Evolutionary conservation across 2,888 invertebrate genomes (phyloP), one percentile per base, ranked within the genome.

Genomic region (Troilus luridus): DNA sequence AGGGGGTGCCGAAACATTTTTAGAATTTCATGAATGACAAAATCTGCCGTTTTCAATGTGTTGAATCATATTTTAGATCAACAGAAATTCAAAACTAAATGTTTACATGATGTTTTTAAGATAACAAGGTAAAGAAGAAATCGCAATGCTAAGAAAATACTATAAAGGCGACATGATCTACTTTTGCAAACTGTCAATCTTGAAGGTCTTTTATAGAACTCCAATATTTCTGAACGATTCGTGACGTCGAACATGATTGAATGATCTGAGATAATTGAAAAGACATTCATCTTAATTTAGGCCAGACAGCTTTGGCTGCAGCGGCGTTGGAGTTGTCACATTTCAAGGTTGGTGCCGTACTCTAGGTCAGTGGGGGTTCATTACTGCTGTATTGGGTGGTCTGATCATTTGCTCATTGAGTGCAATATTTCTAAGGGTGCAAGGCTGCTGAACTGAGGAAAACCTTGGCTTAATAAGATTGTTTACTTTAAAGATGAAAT

Each of bases 311-410:
- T 81, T 54, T 54, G 81, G 17, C 81, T 19, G 54, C 5, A 7
- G 19, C 21, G 81, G 7, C 21, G 81, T 54, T 81, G 81, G 54
- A 81, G 81, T 54, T 81, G 81, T 81, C 81, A 81, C 81, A 19
- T 10, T 19, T 9, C 81, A 56, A 54, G 24, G 67, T 14, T 14
- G 24, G 24, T 54, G 17, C 81, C 81, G 54, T 81, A 81, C 81
- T 21, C 81, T 81, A 81, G 54, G 81, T 54, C 67, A 67, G 67
- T 14, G 14, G 24, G 67, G 24, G 24, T 67, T 67, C 67, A 67
- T 67, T 67, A 67, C 67, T 11, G 24, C 8, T 24, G 67, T 67
- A 24, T 67, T 67, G 67, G 67, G 67, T 67, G 67, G 67, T 67
- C 67, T 67, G 21, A 67, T 67, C 67, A 11, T 67, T 24, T 10